These are phyloP conservation scores for Lepidocolaptes lacrymiger DNA, from an alignment of 2,797 vertebrate species.

Conservation along the genomic window DNA sequence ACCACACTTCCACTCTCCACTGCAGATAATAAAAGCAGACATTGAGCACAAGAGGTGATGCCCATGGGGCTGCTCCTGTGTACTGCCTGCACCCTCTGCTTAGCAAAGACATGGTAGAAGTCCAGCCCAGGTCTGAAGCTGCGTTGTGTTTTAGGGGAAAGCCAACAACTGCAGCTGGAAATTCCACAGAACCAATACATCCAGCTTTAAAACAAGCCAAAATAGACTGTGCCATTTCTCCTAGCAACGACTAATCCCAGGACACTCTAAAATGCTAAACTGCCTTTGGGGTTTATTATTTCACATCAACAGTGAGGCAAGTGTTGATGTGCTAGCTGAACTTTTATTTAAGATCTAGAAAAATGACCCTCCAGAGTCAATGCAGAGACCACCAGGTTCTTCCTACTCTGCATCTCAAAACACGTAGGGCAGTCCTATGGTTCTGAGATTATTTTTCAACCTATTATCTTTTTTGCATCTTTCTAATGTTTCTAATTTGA, in stretches of 20 bases:
- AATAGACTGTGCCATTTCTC: not conserved
- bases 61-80: not conserved
- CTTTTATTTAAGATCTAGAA: not conserved
- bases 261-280: not conserved
- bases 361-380: not conserved
- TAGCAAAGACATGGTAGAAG: not conserved
- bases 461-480: not conserved
- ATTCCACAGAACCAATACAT: not conserved
- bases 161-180: not conserved
- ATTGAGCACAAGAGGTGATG: not conserved
- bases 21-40: not conserved
- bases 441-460: not conserved
- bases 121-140: not conserved
- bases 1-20: not conserved
- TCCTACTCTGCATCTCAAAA: not conserved
- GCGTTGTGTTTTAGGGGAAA: not conserved
- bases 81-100: not conserved
- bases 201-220: not conserved
- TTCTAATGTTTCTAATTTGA: not conserved
- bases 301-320: not conserved
- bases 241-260: not conserved
- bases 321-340: not conserved
- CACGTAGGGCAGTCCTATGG: not conserved
- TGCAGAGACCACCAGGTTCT: not conserved
- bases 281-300: not conserved